Evolutionary conservation across 2,113 vertebrate genomes (phyloP), one percentile per base, ranked within the genome.

Genomic region (Xyliphius kryptos): DNA sequence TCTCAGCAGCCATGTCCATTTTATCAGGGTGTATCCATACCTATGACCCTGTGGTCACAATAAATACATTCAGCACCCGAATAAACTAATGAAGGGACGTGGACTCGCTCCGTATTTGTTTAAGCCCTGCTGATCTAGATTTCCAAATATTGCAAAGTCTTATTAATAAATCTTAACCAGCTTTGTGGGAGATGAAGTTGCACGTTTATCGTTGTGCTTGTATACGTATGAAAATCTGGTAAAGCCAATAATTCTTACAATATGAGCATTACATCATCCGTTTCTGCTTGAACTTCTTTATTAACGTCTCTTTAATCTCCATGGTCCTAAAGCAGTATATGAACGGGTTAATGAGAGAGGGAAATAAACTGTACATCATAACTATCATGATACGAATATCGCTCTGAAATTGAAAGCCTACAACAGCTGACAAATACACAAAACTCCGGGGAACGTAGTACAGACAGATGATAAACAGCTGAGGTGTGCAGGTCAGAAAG

Each of bases 371-470:
- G 65, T 85, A 85, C 49, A 79, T 11, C 74, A 87, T 12, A 38
- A 79, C 52, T 8, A 87, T 1, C 20, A 74, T 50, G 61, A 84
- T 81, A 2, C 75, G 77, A 2, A 75, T 3, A 55, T 84, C 78
- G 6, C 68, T 21, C 52, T 72, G 79, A 69, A 57, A 70, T 12
- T 2, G 69, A 61, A 74, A 77, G 0, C 77, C 77, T 13, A 75
- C 2, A 43, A 12, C 13, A 8, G 38, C 16, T 0, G 82, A 0
- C 0, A 85, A 6, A 61, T 87, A 86, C 10, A 85, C 75, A 69
- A 86, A 84, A 55, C 72, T 82, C 11, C 85, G 78, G 43, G 85
- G 82, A 1, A 84, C 59, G 64, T 82, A 86, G 66, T 84, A 86
- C 6, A 87, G 74, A 6, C 75, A 76, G 0, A 83, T 83, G 10